Percentiles rank a stretch among this genome's conserved stretches.
These are phyloP conservation scores for Cyanistes caeruleus DNA, from an alignment of 2,113 vertebrate species.

Conservation along the genomic window DNA sequence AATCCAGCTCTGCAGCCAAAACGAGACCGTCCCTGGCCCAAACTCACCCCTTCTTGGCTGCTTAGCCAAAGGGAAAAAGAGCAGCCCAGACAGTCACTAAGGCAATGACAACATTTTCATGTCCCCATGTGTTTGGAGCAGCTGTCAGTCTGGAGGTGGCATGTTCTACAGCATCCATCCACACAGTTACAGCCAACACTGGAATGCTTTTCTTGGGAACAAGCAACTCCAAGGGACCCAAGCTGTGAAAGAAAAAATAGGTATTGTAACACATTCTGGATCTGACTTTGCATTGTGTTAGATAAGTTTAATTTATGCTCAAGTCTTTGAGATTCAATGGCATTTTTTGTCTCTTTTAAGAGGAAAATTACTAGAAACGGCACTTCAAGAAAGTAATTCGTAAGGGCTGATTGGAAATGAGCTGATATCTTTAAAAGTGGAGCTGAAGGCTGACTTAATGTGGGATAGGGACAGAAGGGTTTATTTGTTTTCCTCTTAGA, in stretches of 20 bases:
- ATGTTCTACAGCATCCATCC: not conserved
- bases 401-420: not conserved
- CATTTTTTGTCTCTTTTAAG: not conserved
- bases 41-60: not conserved
- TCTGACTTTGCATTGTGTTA: not conserved
- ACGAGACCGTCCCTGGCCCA: not conserved
- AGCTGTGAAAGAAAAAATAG: not conserved
- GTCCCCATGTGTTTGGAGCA: not conserved
- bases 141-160: not conserved
- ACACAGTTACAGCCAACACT: not conserved
- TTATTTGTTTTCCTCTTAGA: not conserved
- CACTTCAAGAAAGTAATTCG: not conserved
- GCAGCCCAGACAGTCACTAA: not conserved
- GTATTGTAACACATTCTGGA: not conserved
- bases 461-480: not conserved
- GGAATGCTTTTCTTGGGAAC: not conserved
- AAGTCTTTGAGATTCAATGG: not conserved
- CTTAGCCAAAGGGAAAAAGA: not conserved
- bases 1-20: not conserved
- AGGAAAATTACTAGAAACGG: not conserved
- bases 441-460: not conserved
- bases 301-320: not conserved
- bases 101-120: not conserved
- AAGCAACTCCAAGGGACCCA: not conserved
- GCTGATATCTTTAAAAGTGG: not conserved